Evolutionary conservation across 1,140 invertebrate species (phyloP), one percentile per base, ranked within the genome.

Genomic region (Oryctes rhinoceros): DNA sequence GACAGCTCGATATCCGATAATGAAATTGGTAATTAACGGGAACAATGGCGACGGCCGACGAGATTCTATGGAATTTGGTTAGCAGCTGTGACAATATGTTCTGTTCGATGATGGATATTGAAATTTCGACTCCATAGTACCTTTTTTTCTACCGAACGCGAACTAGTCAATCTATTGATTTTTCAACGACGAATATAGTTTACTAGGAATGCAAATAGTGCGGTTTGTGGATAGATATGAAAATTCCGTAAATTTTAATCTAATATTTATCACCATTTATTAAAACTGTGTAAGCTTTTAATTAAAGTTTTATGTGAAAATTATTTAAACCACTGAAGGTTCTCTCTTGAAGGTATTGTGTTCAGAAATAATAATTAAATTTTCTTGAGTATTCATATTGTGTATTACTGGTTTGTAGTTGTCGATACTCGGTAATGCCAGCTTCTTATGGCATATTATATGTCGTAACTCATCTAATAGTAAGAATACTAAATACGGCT

Each of bases 1-100:
- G 65, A 71, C 65, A 71, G 65, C 65, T 71, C 65, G 24, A 71
- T 71, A 37, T 71, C 65, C 65, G 35, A 37, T 71, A 71, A 71
- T 71, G 18, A 71, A 71, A 71, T 71, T 71, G 65, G 65, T 71
- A 71, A 71, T 71, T 71, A 71, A 71, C 65, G 65, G 10, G 65
- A 71, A 71, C 65, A 71, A 71, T 71, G 35, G 24, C 35, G 65
- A 71, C 65, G 65, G 53, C 53, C 53, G 53, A 59, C 53, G 53
- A 59, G 53, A 18, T 59, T 59, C 53, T 59, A 59, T 59, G 53
- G 13, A 59, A 59, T 59, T 59, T 59, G 53, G 53, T 59, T 59
- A 59, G 53, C 53, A 59, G 53, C 53, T 59, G 53, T 59, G 53
- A 59, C 53, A 59, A 59, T 59, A 59, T 59, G 53, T 59, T n/a